Base-by-base conservation (phyloP, 2,797 vertebrate species). In the Brotula barbata region DNA sequence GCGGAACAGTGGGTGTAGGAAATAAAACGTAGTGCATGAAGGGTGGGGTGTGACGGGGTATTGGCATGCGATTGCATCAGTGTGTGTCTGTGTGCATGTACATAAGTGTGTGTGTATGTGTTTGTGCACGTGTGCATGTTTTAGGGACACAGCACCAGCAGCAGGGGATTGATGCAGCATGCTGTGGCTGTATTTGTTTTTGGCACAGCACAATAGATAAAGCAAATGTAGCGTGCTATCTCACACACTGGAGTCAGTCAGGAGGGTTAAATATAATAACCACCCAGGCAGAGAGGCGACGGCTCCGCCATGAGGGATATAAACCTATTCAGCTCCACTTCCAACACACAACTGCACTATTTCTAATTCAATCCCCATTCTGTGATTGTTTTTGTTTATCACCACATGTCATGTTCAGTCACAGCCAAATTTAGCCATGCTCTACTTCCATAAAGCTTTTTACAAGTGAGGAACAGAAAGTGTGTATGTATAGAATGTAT, bases 51-150 rank as follows among this genome's bases (percentile, higher is more conserved):
- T 3, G 58, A 60, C 61, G 36, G 67, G 71, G 80, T 79, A 61
- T 88, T 88, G 77, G 73, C 68, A 58, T 52, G 48, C 3, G 23
- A 59, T 89, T 90, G 84, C 86, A 80, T 89, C 87, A 86, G 67
- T 47, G 51, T 16, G 39, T n/a, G 16, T 45, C 19, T 10, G 22
- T 21, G 46, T 41, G 46, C 8, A 19, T 64, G 49, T 62, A 57
- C 39, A 36, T 36, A 41, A 7, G 1, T n/a, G 42, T 33, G 59
- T 45, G 48, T 48, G 7, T 21, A 3, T 40, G 10, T n/a, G 31
- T 49, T 57, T 36, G 65, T 31, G 46, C 36, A 10, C 34, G 48
- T 19, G 48, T 19, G 59, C 44, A 34, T 75, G 72, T 71, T 80
- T 77, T 53, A 61, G 58, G 50, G 55, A 70, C 47, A 73, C 46